Conservation (phyloP, 2,888 invertebrate genomes). For the Caenorhabditis auriculariae region DNA sequence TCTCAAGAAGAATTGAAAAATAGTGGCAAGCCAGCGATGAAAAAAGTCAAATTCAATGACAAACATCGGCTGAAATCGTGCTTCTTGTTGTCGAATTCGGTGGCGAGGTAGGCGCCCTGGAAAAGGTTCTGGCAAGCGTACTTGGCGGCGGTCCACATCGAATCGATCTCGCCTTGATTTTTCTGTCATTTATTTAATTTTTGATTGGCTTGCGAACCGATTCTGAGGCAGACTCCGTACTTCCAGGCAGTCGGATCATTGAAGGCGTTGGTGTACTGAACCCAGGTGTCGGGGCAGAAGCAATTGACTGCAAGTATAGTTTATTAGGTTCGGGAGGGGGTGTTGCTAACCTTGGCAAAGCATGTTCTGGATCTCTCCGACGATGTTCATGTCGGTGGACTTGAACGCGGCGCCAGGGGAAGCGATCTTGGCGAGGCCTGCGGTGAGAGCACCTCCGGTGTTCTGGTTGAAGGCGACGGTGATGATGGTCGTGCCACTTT, state of each 20-base stretch:
- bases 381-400: slow-evolving; percentile 9
- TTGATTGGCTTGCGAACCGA: background rate
- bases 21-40: too few relatives aligned
- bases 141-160: slow-evolving; percentile 19
- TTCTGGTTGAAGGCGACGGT: slow-evolving; percentile 27
- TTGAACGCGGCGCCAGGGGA: slow-evolving; percentile 13
- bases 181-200: background rate
- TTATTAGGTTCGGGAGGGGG: background rate
- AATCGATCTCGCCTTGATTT: slow-evolving; percentile 1
- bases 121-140: slow-evolving; percentile 11
- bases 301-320: slow-evolving; percentile 17
- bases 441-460: slow-evolving; percentile 11
- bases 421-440: slow-evolving; percentile 9
- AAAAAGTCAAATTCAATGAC: too few relatives aligned
- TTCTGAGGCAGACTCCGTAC: slow-evolving; percentile 19
- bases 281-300: slow-evolving; percentile 24
- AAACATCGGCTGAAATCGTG: too few relatives aligned
- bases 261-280: slow-evolving; percentile 10
- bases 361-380: slow-evolving; percentile 24
- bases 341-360: slow-evolving; percentile 15
- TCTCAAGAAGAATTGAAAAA: too few relatives aligned
- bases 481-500: slow-evolving; percentile 14
- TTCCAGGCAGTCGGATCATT: slow-evolving; percentile 4
- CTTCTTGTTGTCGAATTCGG: slow-evolving; percentile 12
- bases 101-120: slow-evolving; percentile 8